Percentiles rank a stretch among this genome's conserved stretches.
phyloP scores from a whole-genome alignment of 2,888 invertebrate species.

The Tanytarsus gracilentus region DNA sequence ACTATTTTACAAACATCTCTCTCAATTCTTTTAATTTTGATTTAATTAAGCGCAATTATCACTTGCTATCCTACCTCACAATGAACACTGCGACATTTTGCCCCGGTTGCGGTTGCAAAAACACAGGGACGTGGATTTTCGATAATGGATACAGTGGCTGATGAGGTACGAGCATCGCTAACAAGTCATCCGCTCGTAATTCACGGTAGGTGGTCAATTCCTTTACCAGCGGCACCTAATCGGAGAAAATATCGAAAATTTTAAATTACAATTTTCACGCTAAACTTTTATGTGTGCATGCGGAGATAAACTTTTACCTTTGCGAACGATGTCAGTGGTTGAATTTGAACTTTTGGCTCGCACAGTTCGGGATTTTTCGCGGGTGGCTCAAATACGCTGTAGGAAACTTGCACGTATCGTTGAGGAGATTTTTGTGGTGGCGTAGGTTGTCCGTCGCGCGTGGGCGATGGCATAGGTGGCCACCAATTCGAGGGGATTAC shows the following conservation, averaged over 20 bases:
- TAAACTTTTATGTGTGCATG: neutral
- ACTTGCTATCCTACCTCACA: constrained; percentile 59
- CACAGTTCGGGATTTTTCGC: constrained; percentile 57
- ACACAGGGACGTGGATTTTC: constrained; percentile 82
- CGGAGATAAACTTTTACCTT: constrained; percentile 29
- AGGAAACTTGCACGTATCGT: constrained; percentile 68
- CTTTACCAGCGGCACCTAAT: constrained; percentile 59
- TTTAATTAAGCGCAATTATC: too few species aligned
- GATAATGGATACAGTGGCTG: constrained; percentile 83
- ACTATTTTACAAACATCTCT: too few species aligned
- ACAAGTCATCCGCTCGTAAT: constrained; percentile 69
- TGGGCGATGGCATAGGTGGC: constrained; percentile 61
- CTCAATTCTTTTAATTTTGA: too few species aligned
- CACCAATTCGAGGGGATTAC: constrained; percentile 89
- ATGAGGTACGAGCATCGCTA: constrained; percentile 78
- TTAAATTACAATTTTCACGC: neutral
- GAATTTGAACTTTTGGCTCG: constrained; percentile 64
- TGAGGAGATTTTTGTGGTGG: constrained; percentile 55
- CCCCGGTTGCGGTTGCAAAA: constrained; percentile 62
- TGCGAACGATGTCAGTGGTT: constrained; percentile 55
- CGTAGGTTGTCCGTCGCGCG: constrained; percentile 51
- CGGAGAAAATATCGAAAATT: neutral
- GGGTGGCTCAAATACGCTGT: constrained; percentile 79
- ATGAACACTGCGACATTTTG: constrained; percentile 69
- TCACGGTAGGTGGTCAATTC: constrained; percentile 76